Base-by-base conservation (phyloP, 1,140 invertebrate species). In the Ips typographus region DNA sequence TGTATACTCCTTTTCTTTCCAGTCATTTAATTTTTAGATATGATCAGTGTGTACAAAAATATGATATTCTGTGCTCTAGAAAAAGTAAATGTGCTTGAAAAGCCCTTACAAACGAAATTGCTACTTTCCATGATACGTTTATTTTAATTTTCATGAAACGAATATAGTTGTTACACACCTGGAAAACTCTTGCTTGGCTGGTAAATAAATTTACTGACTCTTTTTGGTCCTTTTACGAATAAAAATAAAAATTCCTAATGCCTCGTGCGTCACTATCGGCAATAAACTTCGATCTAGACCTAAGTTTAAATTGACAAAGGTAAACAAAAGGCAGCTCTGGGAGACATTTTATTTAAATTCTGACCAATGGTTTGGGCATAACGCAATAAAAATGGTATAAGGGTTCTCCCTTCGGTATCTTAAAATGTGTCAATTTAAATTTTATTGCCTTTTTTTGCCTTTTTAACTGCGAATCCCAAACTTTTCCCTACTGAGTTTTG, bases 321-420 rank as follows among this genome's bases (percentile, higher is more conserved):
- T 49, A 49, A 49, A 49, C 22, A 49, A 2, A 49, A 49, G 44
- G 3, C 44, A 49, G 44, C 44, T 22, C 22, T 49, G 44, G 44
- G 44, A 49, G 44, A 49, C 44, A 49, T 49, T 49, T 49, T 49
- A 49, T 49, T 49, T 49, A 49, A 49, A 49, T 49, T 49, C 3
- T 49, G 44, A 49, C 44, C 44, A 49, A 49, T 49, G 44, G 1
- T 49, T 49, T 49, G 44, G 3, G 44, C 44, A 49, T 49, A 49
- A 49, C 44, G 44, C 44, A 49, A 49, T 49, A 49, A 49, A 49
- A 49, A 49, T 49, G 44, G 1, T 49, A 49, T 49, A 49, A 3
- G 44, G 44, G 44, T 49, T 49, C 22, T 49, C 44, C 44, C 44
- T 22, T 49, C 44, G 44, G 44, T 49, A 3, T 49, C 44, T 49